These are phyloP conservation scores for Cheilosia impressa DNA, from an alignment of 2,888 invertebrate genomes.

Conservation along the genomic window DNA sequence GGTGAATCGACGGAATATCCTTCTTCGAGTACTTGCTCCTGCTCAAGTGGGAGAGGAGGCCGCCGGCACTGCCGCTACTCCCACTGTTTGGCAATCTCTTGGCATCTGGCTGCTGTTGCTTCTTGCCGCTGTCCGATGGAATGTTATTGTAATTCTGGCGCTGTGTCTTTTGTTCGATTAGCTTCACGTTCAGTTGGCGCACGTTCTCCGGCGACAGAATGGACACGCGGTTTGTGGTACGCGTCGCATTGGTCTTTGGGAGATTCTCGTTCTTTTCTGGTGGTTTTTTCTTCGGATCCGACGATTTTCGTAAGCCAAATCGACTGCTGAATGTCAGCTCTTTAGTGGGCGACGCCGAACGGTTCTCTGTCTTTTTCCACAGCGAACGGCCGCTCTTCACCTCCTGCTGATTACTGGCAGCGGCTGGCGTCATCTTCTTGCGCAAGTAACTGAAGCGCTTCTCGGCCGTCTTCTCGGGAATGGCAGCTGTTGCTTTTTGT, in stretches of 20 bases:
- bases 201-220: conserved; percentile 83
- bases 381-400: conserved; percentile 32
- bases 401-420: conserved; percentile 10
- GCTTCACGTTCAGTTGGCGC: conserved; percentile 81
- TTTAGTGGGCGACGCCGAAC: conserved; percentile 47
- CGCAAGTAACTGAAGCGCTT: conserved; percentile 68
- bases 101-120: conserved; percentile 26
- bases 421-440: conserved; percentile 45
- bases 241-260: conserved; percentile 49
- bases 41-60: conserved; percentile 47
- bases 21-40: conserved; percentile 56
- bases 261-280: conserved; percentile 52
- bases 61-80: conserved; percentile 12
- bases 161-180: conserved; percentile 79
- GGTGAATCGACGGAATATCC: conserved; percentile 69
- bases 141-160: conserved; percentile 63
- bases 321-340: conserved; percentile 53
- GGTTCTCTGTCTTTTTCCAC: conserved; percentile 63
- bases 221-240: conserved; percentile 78
- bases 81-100: conserved; percentile 27
- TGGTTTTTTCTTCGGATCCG: conserved; percentile 62
- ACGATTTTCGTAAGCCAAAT: conserved; percentile 53
- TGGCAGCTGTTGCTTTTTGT: conserved; percentile 27
- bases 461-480: conserved; percentile 38
- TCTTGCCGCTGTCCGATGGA: conserved; percentile 54